Conservation (phyloP, 2,797 vertebrate genomes). For the Rousettus madagascariensis region DNA sequence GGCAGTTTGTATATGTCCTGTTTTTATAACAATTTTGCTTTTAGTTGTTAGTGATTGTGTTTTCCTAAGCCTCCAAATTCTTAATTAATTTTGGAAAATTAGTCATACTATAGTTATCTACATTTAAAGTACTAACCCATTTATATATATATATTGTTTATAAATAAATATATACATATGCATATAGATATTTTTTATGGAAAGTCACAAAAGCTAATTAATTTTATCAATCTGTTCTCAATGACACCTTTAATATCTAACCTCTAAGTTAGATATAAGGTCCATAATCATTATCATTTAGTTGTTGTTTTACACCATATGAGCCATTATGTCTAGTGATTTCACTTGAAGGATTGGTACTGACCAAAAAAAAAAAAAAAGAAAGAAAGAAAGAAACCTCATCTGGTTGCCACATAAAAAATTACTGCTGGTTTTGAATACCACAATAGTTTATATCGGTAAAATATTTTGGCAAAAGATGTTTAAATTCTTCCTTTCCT, state of each 20-base stretch:
- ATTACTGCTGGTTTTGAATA: not conserved
- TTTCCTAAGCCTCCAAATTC: not conserved
- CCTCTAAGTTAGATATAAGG: not conserved
- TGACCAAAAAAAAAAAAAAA: not conserved
- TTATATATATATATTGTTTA: not conserved
- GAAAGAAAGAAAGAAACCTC: not conserved
- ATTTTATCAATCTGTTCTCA: not conserved
- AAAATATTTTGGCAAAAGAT: slow-evolving; percentile 60
- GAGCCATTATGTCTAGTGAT: not conserved
- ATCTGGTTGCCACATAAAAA: not conserved
- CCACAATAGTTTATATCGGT: slow-evolving; percentile 60
- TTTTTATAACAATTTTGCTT: not conserved
- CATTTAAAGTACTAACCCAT: not conserved
- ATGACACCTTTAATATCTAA: not conserved
- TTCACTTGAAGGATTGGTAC: not conserved
- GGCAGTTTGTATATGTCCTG: not conserved
- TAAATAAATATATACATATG: not conserved
- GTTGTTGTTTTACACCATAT: not conserved
- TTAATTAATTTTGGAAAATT: not conserved
- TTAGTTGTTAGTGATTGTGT: not conserved
- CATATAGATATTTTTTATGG: not conserved
- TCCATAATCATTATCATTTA: not conserved
- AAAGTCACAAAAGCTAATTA: not conserved
- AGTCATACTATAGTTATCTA: not conserved
- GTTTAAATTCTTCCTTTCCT: not conserved